Base-by-base conservation (phyloP, 2,113 vertebrate species). In the Nycticebus coucang region DNA sequence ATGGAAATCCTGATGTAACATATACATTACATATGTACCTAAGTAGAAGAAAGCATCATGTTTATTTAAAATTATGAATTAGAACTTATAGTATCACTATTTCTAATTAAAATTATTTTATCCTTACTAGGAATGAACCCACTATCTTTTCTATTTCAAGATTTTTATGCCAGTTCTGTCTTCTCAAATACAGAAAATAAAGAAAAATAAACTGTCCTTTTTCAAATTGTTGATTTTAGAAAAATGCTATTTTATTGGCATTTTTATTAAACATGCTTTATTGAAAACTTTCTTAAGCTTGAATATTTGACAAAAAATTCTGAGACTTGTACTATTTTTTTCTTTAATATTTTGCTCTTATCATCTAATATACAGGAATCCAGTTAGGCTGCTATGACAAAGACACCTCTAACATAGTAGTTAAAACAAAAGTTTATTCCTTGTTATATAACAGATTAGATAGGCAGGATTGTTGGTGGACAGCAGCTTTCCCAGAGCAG, bases 1-100 rank as follows among this genome's bases (percentile, higher is more conserved):
- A 50, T 10, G 45, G 45, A 50, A 8, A 50, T 2, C 45, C 45
- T 50, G 45, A 8, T 50, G 9, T 50, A 50, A 91, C 95, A 72
- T 82, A n/a, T 97, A 86, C 85, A 24, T 91, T 93, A 89, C 59
- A 45, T 89, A 55, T 83, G 53, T 74, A 87, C 86, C 74, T 81
- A 87, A 88, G 84, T 88, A 91, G 85, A 53, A 60, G 37, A 91
- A 66, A 91, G 24, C 22, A 77, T 71, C 33, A 95, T 35, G 22
- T n/a, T 82, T 90, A 66, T 94, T 91, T 57, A 85, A 62, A 93
- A 82, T 80, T 82, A 60, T 83, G 60, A 88, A 93, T 88, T 94
- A 75, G 33, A 71, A 75, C 50, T 95, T 69, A n/a, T 5, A 71
- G 45, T 37, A 57, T 85, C 55, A 68, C 7, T 77, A 19, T 77